Conservation (phyloP, 1,140 invertebrate genomes). For the Platorchestia sp. region DNA sequence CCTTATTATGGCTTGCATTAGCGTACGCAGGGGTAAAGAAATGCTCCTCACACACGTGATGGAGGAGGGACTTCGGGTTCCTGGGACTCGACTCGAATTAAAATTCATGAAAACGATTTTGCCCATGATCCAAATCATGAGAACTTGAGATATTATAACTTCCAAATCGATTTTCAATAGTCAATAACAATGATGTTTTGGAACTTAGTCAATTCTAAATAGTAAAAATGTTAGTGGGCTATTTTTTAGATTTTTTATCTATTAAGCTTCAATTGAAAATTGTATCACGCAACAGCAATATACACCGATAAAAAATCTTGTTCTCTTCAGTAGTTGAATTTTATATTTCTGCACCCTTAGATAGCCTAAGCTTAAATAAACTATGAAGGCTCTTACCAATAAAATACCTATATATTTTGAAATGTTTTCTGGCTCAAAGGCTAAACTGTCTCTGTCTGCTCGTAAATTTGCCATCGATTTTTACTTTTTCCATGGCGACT, state of each 20-base stretch:
- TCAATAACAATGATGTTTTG: neutral
- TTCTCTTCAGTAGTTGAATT: neutral
- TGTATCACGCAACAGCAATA: neutral
- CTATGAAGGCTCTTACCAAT: too few relatives aligned
- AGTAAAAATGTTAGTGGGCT: neutral
- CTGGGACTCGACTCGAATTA: neutral
- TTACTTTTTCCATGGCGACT: too few relatives aligned
- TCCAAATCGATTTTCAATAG: neutral
- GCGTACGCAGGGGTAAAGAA: conserved; percentile 26
- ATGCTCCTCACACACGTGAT: neutral
- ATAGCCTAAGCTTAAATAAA: too few relatives aligned
- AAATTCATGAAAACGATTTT: neutral
- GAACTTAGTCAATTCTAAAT: neutral
- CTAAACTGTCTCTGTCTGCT: too few relatives aligned
- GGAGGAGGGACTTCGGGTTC: neutral
- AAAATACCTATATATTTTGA: too few relatives aligned
- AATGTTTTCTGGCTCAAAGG: too few relatives aligned
- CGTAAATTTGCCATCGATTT: too few relatives aligned
- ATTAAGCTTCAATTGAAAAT: neutral
- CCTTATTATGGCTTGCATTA: conserved; percentile 50
- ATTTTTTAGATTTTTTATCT: neutral
- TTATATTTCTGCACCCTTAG: neutral
- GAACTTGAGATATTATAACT: neutral
- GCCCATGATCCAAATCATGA: neutral
- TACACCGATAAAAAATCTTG: neutral